A percentile compares a stretch with the other conserved stretches of the same genome.
Evolutionary conservation across 2,888 invertebrate genomes (phyloP).

Genomic region (Horisme vitalbata): DNA sequence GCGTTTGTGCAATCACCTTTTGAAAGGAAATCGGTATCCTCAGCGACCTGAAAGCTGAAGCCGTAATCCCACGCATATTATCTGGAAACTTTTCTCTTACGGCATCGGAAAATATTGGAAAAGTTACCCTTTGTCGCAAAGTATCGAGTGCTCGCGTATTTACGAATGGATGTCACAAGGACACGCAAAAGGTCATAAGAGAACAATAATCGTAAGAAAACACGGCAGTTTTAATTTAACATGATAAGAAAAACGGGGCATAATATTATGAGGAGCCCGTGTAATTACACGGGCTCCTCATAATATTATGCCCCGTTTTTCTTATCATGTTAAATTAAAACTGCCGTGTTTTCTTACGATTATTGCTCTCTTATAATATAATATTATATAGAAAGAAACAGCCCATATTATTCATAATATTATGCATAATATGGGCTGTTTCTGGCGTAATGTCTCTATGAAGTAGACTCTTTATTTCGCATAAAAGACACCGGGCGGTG

Average conservation of each 20-base stretch:
- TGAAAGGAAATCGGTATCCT: slow-evolving; percentile 50
- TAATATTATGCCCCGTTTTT: slow-evolving; percentile 39
- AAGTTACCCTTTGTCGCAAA: slow-evolving; percentile 41
- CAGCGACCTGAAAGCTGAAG: slow-evolving; percentile 38
- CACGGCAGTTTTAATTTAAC: slow-evolving; percentile 40
- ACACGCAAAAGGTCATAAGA: slow-evolving; percentile 27
- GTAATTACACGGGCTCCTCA: slow-evolving; percentile 41
- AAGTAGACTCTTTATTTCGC: slow-evolving; percentile 40
- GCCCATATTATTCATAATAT: too few species aligned
- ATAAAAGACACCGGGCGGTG: slow-evolving; percentile 37
- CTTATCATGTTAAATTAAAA: slow-evolving; percentile 42
- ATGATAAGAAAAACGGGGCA: slow-evolving; percentile 39
- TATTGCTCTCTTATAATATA: slow-evolving; percentile 36
- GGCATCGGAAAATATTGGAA: slow-evolving; percentile 48
- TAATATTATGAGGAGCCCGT: slow-evolving; percentile 38
- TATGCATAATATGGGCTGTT: too few species aligned
- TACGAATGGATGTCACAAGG: slow-evolving; percentile 26
- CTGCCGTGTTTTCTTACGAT: slow-evolving; percentile 38
- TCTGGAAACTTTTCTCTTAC: slow-evolving; percentile 39
- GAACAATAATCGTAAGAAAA: slow-evolving; percentile 39
- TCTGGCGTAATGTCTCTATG: slow-evolving; percentile 40
- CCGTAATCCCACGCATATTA: slow-evolving; percentile 40
- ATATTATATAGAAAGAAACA: too few species aligned
- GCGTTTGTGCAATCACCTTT: slow-evolving; percentile 62
- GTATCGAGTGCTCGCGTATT: slow-evolving; percentile 34